These are phyloP conservation scores for Disparrhopalites patrizii DNA, from an alignment of 2,888 invertebrate species.

Conservation along the genomic window DNA sequence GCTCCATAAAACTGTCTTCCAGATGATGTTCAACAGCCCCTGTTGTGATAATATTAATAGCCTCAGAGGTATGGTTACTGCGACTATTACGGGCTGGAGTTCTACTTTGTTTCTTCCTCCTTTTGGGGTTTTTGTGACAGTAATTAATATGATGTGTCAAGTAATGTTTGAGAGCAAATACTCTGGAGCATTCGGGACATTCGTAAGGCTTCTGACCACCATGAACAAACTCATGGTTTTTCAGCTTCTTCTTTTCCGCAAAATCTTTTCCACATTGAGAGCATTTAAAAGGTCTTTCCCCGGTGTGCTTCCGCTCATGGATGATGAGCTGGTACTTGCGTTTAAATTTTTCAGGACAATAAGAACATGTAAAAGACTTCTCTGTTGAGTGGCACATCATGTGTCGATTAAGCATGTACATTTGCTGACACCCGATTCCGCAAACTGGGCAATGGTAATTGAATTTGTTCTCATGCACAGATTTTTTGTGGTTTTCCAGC, in stretches of 20 bases:
- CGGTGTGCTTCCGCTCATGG: slow-evolving; percentile 17
- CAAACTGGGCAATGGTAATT: slow-evolving; percentile 4
- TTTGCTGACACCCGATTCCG: slow-evolving; percentile 17
- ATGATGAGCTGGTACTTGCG: slow-evolving; percentile 1
- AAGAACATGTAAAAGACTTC: background rate
- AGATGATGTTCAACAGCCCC: no score
- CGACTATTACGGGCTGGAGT: no score
- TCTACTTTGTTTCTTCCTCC: no score
- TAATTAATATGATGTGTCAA: slow-evolving; percentile 12
- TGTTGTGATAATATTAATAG: no score
- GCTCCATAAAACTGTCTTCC: no score
- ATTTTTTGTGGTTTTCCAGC: background rate
- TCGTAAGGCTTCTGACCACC: background rate
- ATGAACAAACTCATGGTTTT: slow-evolving; percentile 16
- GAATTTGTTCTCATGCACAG: slow-evolving; percentile 5
- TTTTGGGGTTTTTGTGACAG: slow-evolving; percentile 5
- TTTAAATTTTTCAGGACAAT: slow-evolving; percentile 4
- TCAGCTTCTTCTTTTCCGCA: slow-evolving; percentile 14
- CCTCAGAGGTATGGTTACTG: no score
- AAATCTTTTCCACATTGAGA: background rate
- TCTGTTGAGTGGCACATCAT: slow-evolving; percentile 9
- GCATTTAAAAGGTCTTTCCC: background rate
- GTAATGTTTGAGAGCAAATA: slow-evolving; percentile 5
- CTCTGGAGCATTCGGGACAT: background rate
- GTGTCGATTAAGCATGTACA: slow-evolving; percentile 18